Conservation (phyloP, 2,888 invertebrate species). For the Calameuta pallipes region DNA sequence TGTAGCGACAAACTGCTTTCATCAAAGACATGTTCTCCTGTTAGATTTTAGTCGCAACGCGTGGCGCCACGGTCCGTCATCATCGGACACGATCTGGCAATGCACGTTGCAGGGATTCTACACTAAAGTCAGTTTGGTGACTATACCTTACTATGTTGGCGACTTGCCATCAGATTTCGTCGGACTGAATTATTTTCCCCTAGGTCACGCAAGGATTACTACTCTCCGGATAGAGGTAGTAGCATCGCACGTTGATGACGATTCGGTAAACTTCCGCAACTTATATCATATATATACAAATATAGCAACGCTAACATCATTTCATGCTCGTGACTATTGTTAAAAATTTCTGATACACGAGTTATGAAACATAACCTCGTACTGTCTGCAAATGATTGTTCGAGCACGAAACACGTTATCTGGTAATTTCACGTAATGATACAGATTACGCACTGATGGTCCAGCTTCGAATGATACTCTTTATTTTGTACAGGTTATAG, state of each 20-base stretch:
- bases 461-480: slow-evolving; percentile 7
- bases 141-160: background rate
- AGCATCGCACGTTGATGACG: background rate
- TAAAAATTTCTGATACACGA: background rate
- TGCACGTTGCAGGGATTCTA: background rate
- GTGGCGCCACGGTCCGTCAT: slow-evolving; percentile 34
- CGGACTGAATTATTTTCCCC: background rate
- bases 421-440: slow-evolving; percentile 27
- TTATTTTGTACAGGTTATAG: background rate
- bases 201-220: background rate
- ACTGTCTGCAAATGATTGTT: slow-evolving; percentile 13
- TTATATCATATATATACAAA: background rate
- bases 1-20: slow-evolving; percentile 5
- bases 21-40: slow-evolving; percentile 30
- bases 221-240: background rate
- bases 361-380: slow-evolving; percentile 27
- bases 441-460: slow-evolving; percentile 19
- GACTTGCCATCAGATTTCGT: background rate
- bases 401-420: slow-evolving; percentile 24
- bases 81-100: slow-evolving; percentile 11
- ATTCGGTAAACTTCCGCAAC: background rate
- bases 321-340: background rate
- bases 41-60: slow-evolving; percentile 35
- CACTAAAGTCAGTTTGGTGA: background rate
- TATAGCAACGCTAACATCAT: background rate